phyloP scores from a whole-genome alignment of 1,140 invertebrate species.

The Drosophila lacertosa region DNA sequence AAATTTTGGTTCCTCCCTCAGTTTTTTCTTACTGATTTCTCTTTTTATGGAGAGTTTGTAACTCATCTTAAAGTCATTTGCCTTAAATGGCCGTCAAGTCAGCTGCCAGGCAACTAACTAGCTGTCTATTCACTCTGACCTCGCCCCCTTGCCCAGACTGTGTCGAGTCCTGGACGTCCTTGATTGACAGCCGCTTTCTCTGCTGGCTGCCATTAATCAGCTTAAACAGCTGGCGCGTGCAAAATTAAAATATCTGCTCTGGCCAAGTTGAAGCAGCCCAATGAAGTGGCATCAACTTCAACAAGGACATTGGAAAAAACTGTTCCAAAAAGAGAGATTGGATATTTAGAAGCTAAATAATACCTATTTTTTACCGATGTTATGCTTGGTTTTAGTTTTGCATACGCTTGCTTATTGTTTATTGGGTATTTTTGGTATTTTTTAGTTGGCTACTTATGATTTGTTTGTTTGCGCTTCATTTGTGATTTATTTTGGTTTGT shows the following conservation, averaged over 20 bases:
- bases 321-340: neutral
- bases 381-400: neutral
- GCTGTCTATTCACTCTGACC: slow-evolving; percentile 37
- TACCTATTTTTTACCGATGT: neutral
- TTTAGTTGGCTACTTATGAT: slow-evolving; percentile 14
- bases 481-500: slow-evolving; percentile 45
- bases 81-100: slow-evolving; percentile 50
- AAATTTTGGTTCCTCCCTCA: slow-evolving; percentile 4
- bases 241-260: slow-evolving; percentile 59
- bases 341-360: neutral
- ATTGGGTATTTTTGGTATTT: slow-evolving; percentile 1
- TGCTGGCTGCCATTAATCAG: slow-evolving; percentile 65
- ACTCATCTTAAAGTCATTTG: slow-evolving; percentile 55
- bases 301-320: neutral
- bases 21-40: slow-evolving; percentile 1
- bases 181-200: slow-evolving; percentile 61
- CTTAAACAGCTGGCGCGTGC: slow-evolving; percentile 66
- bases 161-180: slow-evolving; percentile 36
- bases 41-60: slow-evolving; percentile 19
- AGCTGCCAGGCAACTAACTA: slow-evolving; percentile 51
- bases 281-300: slow-evolving; percentile 50
- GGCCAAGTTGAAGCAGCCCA: slow-evolving; percentile 16
- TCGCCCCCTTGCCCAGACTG: neutral
- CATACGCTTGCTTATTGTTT: neutral
- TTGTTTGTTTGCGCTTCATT: slow-evolving; percentile 21